A percentile compares a stretch with the other conserved stretches of the same genome.
Conservation (phyloP, 1,140 invertebrate species). For the Penaeus japonicus region DNA sequence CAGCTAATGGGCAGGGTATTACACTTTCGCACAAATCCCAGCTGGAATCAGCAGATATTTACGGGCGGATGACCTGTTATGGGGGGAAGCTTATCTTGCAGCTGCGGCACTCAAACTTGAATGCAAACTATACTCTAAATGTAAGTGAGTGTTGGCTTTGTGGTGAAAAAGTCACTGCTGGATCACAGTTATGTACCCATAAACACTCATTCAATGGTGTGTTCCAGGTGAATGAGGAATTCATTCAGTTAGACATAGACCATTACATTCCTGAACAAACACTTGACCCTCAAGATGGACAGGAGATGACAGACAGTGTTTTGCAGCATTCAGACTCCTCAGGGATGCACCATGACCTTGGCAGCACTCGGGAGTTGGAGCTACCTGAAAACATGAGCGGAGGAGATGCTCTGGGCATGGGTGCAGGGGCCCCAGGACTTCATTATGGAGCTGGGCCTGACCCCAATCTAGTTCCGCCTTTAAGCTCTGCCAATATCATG, state of each 20-base stretch:
- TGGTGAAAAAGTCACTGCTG: slow-evolving; percentile 52
- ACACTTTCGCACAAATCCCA: slow-evolving; percentile 15
- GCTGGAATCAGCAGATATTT: slow-evolving; percentile 41
- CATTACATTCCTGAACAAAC: slow-evolving; percentile 57
- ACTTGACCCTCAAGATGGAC: slow-evolving; percentile 38
- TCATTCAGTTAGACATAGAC: slow-evolving; percentile 52
- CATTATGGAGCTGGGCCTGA: slow-evolving; percentile 34
- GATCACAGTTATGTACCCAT: slow-evolving; percentile 55
- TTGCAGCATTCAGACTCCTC: slow-evolving; percentile 19
- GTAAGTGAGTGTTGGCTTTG: slow-evolving; percentile 58
- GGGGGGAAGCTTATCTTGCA: slow-evolving; percentile 42
- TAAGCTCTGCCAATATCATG: slow-evolving; percentile 34
- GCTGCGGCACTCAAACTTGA: slow-evolving; percentile 49
- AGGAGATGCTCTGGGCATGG: slow-evolving; percentile 15
- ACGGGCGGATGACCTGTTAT: slow-evolving; percentile 45
- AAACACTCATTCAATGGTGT: slow-evolving; percentile 56
- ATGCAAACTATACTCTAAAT: slow-evolving; percentile 57
- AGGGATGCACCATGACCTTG: slow-evolving; percentile 27
- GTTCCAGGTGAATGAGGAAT: slow-evolving; percentile 59
- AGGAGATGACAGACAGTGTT: slow-evolving; percentile 31
- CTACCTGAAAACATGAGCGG: slow-evolving; percentile 15
- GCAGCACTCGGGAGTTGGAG: slow-evolving; percentile 14
- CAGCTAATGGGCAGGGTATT: slow-evolving; percentile 4
- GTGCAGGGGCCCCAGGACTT: not conserved
- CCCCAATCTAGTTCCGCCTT: slow-evolving; percentile 11